phyloP scores from a whole-genome alignment of 2,797 vertebrate genomes.

The Centropyge bicolor region DNA sequence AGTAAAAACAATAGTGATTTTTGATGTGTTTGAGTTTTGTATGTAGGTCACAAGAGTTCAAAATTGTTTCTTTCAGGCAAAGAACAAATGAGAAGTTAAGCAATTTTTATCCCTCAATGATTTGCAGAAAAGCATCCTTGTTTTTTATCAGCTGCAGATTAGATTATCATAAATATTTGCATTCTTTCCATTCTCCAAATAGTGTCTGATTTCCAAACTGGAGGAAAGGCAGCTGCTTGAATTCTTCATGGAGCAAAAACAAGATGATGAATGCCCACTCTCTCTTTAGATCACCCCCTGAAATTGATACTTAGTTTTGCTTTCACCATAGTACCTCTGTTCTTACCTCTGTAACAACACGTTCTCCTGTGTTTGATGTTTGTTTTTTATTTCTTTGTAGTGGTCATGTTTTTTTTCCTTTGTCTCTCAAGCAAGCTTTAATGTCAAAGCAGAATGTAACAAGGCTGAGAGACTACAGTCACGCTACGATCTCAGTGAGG shows the following conservation, averaged over 20 bases:
- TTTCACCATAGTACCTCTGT: neutral
- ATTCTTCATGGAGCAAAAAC: neutral
- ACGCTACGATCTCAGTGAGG: neutral
- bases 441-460: neutral
- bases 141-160: constrained; percentile 20
- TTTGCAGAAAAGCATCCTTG: neutral
- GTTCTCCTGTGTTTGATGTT: neutral
- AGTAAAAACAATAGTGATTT: neutral
- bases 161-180: constrained; percentile 8
- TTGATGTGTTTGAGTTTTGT: neutral
- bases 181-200: neutral
- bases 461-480: neutral
- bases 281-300: neutral
- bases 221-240: neutral
- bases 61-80: neutral
- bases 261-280: neutral
- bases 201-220: constrained; percentile 9
- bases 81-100: neutral
- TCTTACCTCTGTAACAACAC: neutral
- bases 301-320: neutral
- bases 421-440: neutral
- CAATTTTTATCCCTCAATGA: constrained; percentile 1
- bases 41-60: constrained; percentile 7
- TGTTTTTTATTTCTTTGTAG: neutral
- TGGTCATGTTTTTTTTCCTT: neutral